A percentile compares a stretch with the other conserved stretches of the same genome.
Evolutionary conservation across 2,797 vertebrate species (phyloP).

Genomic region (Garrulus glandarius): DNA sequence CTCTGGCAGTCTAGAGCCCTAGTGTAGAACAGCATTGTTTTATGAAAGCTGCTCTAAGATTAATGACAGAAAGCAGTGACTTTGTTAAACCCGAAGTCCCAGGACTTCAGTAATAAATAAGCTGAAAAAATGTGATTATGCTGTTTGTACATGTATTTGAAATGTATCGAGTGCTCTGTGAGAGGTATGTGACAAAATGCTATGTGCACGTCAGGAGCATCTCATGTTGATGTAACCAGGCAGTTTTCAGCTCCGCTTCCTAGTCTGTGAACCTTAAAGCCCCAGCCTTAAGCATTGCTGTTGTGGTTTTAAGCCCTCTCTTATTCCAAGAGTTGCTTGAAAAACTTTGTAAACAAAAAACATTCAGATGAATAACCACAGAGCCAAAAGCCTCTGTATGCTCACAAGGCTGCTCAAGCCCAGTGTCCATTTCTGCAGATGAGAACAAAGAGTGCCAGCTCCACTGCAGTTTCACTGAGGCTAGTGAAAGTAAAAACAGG

Average conservation of each 20-base stretch:
- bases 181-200: background rate
- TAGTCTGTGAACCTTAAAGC: background rate
- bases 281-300: background rate
- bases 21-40: background rate
- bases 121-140: accelerated
- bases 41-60: background rate
- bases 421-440: background rate
- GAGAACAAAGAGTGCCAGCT: background rate
- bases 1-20: background rate
- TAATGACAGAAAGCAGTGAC: background rate
- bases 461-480: background rate
- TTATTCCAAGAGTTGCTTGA: background rate
- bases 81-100: background rate
- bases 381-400: background rate
- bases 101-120: background rate
- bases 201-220: accelerated
- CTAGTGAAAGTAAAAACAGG: background rate
- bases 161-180: background rate
- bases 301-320: background rate
- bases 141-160: background rate
- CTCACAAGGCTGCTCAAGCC: background rate
- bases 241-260: background rate
- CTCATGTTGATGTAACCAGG: background rate
- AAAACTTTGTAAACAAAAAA: background rate
- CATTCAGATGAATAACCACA: background rate